These are phyloP conservation scores for Mormyrus proboscirostris DNA, from an alignment of 2,797 vertebrate species.

Conservation along the genomic window DNA sequence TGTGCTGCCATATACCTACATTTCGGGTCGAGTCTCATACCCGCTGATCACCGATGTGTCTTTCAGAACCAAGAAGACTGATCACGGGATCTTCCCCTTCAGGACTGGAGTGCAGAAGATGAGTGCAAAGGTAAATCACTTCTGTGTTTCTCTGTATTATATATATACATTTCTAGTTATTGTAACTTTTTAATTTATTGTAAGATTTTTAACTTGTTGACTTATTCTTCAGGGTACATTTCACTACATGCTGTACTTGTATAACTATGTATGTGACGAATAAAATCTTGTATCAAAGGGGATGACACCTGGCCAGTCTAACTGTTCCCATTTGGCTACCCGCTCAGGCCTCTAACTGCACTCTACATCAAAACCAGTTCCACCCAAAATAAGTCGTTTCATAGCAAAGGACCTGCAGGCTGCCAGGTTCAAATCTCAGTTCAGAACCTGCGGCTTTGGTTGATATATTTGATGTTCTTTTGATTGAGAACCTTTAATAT, in stretches of 20 bases:
- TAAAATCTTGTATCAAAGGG: neutral
- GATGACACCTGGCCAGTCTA: neutral
- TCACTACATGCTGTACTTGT: too few species aligned
- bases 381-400: neutral
- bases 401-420: neutral
- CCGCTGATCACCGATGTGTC: neutral
- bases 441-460: neutral
- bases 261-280: too few species aligned
- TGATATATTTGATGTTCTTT: neutral
- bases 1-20: neutral
- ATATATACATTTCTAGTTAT: too few species aligned
- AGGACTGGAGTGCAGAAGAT: conserved; percentile 76
- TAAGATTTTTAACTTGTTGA: too few species aligned
- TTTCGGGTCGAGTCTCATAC: neutral
- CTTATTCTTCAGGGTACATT: too few species aligned
- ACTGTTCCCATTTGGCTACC: neutral
- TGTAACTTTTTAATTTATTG: too few species aligned
- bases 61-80: conserved; percentile 70
- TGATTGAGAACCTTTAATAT: neutral
- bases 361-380: neutral
- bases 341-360: neutral
- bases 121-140: conserved; percentile 65
- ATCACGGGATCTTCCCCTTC: conserved; percentile 79
- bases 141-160: too few species aligned
- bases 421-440: neutral